Base-by-base conservation (phyloP, 2,888 invertebrate species). In the Drosophila paranaensis region DNA sequence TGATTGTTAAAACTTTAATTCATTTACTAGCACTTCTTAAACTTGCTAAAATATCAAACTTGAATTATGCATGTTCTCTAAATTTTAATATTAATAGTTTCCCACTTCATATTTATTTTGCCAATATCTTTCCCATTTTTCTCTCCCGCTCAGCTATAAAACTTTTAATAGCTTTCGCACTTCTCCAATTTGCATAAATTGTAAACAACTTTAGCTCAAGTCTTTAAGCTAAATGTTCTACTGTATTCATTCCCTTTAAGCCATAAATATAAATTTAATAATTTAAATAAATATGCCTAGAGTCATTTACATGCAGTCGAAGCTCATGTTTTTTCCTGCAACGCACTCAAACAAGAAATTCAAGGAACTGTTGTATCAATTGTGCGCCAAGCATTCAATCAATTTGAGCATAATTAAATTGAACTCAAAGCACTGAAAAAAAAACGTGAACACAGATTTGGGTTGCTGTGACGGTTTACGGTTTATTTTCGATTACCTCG, bases 391-490 rank as follows among this genome's bases (percentile, higher is more conserved):
- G 45, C 30, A 33, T 55, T 64, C 73, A 64, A 74, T 69, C 78
- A 74, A 78, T 53, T 76, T 37, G 25, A 53, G 54, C 60, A 65
- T 72, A 77, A 65, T 76, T 68, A 60, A 77, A 65, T 78, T 64
- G 43, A 25, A 56, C 68, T 60, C 46, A 51, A 50, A 16, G 30
- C 27, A 46, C 42, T 50, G 25, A 6, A n/a, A 13, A 51, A 66
- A 50, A 62, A 51, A 62, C 46, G 13, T 25, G 27, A 14, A 20
- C 6, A 27, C 33, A 13, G 27, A 46, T 68, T 20, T n/a, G 43
- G 11, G 50, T 33, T 51, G 39, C 42, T 67, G 33, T 39, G 14
- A 11, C 13, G 46, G n/a, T n/a, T n/a, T 20, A 20, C 20, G 20
- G 20, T 20, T 20, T 20, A 20, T 20, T 20, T 20, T 33, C 73